phyloP scores from a whole-genome alignment of 2,797 vertebrate species.

The Potorous gilbertii region DNA sequence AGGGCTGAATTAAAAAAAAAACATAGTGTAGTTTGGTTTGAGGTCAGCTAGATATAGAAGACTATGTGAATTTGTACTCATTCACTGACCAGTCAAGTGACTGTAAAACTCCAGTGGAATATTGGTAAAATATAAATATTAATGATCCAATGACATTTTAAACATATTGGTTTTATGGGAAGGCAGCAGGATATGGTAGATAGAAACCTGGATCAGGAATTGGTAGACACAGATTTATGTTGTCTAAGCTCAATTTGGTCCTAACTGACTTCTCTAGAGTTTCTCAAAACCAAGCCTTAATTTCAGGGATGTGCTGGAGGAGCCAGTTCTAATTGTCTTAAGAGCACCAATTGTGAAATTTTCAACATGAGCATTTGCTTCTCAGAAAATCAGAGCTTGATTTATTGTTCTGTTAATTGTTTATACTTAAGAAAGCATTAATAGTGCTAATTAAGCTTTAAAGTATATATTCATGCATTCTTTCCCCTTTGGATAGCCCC shows the following conservation, averaged over 20 bases:
- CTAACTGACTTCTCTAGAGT: background rate
- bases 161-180: background rate
- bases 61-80: background rate
- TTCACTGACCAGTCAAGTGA: background rate
- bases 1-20: background rate
- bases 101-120: background rate
- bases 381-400: background rate
- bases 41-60: background rate
- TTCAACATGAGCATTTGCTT: background rate
- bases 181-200: background rate
- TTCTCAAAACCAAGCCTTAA: background rate
- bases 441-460: background rate
- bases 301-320: background rate
- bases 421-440: background rate
- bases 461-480: background rate
- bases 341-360: background rate
- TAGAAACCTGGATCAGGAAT: background rate
- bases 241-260: background rate
- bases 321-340: background rate
- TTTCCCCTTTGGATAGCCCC: background rate
- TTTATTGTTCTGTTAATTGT: background rate
- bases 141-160: background rate
- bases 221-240: background rate
- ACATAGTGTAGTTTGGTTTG: background rate
- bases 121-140: background rate